phyloP scores from a whole-genome alignment of 1,140 invertebrate species.

The Heliconius congener region DNA sequence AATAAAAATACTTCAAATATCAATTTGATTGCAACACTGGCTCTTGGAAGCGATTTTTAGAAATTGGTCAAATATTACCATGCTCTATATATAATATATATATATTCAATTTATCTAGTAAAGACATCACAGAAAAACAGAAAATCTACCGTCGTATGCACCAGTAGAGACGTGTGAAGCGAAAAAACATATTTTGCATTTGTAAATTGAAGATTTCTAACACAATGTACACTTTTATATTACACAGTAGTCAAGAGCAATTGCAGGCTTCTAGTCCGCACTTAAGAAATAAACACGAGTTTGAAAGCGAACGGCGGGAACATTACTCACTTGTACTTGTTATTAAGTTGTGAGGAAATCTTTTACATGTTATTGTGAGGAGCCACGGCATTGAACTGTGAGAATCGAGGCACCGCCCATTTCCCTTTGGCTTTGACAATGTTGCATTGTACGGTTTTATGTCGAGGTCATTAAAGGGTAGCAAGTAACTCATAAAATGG shows the following conservation, averaged over 20 bases:
- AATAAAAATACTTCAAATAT: too few relatives aligned
- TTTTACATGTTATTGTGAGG: conserved; percentile 34
- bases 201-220: not conserved
- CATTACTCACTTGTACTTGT: conserved; percentile 19
- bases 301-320: conserved; percentile 18
- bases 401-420: conserved; percentile 29
- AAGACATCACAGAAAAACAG: not conserved
- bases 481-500: not conserved
- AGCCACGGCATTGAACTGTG: conserved; percentile 35
- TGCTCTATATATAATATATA: too few relatives aligned
- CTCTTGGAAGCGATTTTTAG: too few relatives aligned
- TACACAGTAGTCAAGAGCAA: conserved; percentile 27
- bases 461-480: conserved; percentile 10
- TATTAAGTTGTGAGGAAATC: conserved; percentile 33
- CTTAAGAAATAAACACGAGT: conserved; percentile 29
- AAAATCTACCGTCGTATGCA: not conserved
- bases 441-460: conserved; percentile 3
- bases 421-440: conserved; percentile 20
- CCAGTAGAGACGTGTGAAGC: not conserved
- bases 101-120: not conserved
- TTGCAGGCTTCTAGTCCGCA: conserved; percentile 26
- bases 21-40: too few relatives aligned
- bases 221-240: conserved; percentile 22
- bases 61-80: too few relatives aligned
- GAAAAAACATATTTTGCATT: not conserved